Base-by-base conservation (phyloP, 2,113 vertebrate species). In the Hemichromis elongatus region DNA sequence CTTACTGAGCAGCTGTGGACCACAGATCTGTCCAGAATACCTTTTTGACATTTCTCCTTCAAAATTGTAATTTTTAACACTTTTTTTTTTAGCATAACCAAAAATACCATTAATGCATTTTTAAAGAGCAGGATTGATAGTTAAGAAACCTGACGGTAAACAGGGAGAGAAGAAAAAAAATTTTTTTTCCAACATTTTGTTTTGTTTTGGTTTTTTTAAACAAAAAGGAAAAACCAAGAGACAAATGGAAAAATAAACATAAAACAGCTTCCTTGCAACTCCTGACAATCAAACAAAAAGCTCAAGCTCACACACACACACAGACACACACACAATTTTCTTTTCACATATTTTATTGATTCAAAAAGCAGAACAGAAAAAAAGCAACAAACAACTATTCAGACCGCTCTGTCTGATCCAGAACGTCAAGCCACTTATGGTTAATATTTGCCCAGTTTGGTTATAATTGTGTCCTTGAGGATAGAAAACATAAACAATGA, bases 301-400 rank as follows among this genome's bases (percentile, higher is more conserved):
- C 5, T 59, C 24, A 56, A 56, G 21, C 6, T 28, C 24, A 2
- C 54, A 26, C 21, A 26, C 53, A 24, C 53, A 28, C 2, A 14
- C 2, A 19, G 3, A 11, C 57, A 35, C 26, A 35, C 16, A 35
- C 9, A 7, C 0, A 2, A 40, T 0, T 0, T 24, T 63, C 59
- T 1, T 63, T 63, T 37, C 33, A 37, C 10, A 13, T 63, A 42
- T 68, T 68, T 68, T 42, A 9, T 21, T 42, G 63, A 42, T 2
- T 24, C 5, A 68, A 68, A 66, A 2, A 68, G 24, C 35, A 24
- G 5, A 42, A 68, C 5, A 68, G 35, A 24, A n/a, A 40, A 68
- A 68, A 24, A 0, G 4, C 35, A 68, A 24, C 37, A 40, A 40
- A 40, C 61, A 68, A 42, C n/a, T 68, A 68, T 42, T 42, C 63